Base-by-base conservation (phyloP, 2,797 vertebrate species). In the Argya squamiceps region DNA sequence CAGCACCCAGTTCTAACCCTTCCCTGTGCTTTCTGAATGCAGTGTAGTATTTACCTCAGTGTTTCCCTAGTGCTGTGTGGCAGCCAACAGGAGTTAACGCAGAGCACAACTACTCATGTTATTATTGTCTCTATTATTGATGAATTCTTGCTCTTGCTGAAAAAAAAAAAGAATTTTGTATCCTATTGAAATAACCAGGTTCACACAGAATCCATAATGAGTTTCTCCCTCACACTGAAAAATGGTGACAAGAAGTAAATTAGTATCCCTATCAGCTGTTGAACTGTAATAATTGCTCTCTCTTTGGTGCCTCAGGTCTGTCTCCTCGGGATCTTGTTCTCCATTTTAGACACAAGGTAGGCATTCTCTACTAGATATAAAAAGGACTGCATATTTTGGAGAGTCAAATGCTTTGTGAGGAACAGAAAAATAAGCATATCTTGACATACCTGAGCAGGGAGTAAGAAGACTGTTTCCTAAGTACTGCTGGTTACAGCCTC, bases 291-390 rank as follows among this genome's bases (percentile, higher is more conserved):
- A 79, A 93, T 63, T 95, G 39, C 77, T 95, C 73, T 87, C 27
- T 79, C 79, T 62, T 94, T 95, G 83, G 4, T 88, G 37, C 91
- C 92, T 81, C 97, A 99, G 99, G 99, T 68, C 97, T 99, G n/a
- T 99, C 99, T 74, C 99, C 99, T 53, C 98, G 99, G 97, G 99
- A 99, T 98, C 98, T 99, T 89, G 99, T 99, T 93, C 98, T 99
- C 94, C 99, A 99, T 92, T 99, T 99, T 95, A 98, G 98, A 97
- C 99, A 99, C 98, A 99, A 99, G 99, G 99, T 99, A 98, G 81
- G 85, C 9, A 12, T 89, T 44, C 23, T 73, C 62, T 84, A 15
- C 73, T 69, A 47, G 58, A 15, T 63, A 22, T 46, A 11, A 37
- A 10, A 85, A 82, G 22, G 62, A 36, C 39, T 84, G 5, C 52